Conservation (phyloP, 2,113 vertebrate genomes). For the Catharus bicknelli region DNA sequence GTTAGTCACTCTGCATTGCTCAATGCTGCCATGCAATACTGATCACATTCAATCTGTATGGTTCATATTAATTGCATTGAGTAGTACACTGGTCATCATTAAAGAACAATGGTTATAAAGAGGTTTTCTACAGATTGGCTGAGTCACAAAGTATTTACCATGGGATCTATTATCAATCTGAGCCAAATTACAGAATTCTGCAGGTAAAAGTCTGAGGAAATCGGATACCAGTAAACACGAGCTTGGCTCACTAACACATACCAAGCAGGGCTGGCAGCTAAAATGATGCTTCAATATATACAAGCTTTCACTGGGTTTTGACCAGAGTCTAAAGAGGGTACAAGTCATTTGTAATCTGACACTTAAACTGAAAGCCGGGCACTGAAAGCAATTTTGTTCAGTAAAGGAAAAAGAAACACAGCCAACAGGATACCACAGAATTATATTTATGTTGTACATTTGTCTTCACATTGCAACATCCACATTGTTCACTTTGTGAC, state of each 20-base stretch:
- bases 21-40: background rate
- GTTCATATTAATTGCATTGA: background rate
- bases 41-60: background rate
- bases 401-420: slow-evolving; percentile 42
- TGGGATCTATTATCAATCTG: background rate
- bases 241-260: background rate
- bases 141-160: background rate
- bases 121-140: background rate
- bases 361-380: background rate
- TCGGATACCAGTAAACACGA: accelerated
- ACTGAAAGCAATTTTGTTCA: accelerated
- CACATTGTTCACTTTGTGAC: slow-evolving; percentile 88
- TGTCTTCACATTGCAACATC: slow-evolving; percentile 88
- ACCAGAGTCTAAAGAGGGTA: background rate
- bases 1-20: background rate
- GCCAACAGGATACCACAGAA: slow-evolving; percentile 82
- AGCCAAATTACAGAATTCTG: background rate
- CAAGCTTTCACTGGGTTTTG: background rate
- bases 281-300: background rate
- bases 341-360: background rate
- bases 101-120: background rate
- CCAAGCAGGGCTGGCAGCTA: background rate
- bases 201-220: background rate
- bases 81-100: background rate
- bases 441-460: slow-evolving; percentile 85